A percentile compares a stretch with the other conserved stretches of the same genome.
These are phyloP conservation scores for Bostrychus sinensis DNA, from an alignment of 2,113 vertebrate species.

Conservation along the genomic window DNA sequence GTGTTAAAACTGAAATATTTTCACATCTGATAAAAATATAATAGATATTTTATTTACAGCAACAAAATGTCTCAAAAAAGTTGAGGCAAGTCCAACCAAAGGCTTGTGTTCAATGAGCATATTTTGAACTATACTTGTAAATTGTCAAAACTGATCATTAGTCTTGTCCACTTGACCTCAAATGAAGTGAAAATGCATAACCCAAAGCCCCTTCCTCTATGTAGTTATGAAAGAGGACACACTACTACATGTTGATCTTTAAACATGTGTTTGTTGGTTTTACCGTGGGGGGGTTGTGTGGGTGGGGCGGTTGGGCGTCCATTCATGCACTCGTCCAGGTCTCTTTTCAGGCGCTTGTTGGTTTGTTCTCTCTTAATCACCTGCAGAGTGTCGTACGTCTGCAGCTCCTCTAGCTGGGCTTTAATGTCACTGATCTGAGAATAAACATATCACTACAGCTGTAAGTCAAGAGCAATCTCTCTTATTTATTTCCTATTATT, in stretches of 20 bases:
- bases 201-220: neutral
- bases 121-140: too few species aligned
- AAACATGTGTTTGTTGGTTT: neutral
- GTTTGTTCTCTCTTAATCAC: conserved; percentile 56
- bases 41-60: too few species aligned
- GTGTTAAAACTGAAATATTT: too few species aligned
- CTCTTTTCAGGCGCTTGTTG: conserved; percentile 66
- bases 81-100: too few species aligned
- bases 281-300: conserved; percentile 45
- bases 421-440: conserved; percentile 61
- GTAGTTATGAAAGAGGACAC: neutral
- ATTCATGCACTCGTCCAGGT: conserved; percentile 60
- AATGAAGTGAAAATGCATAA: neutral
- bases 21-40: too few species aligned
- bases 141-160: too few species aligned
- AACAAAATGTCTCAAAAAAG: too few species aligned
- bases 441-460: too few species aligned
- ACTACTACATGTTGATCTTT: neutral
- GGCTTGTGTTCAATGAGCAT: too few species aligned
- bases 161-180: too few species aligned
- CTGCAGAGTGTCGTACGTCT: conserved; percentile 64
- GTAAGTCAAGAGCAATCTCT: too few species aligned
- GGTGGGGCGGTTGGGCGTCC: conserved; percentile 15
- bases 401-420: conserved; percentile 58
- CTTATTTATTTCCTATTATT: too few species aligned